A percentile compares a stretch with the other conserved stretches of the same genome.
These are phyloP conservation scores for Epizoanthus fatuus DNA, from an alignment of 92 coral and sea anemone genomes.

Conservation along the genomic window DNA sequence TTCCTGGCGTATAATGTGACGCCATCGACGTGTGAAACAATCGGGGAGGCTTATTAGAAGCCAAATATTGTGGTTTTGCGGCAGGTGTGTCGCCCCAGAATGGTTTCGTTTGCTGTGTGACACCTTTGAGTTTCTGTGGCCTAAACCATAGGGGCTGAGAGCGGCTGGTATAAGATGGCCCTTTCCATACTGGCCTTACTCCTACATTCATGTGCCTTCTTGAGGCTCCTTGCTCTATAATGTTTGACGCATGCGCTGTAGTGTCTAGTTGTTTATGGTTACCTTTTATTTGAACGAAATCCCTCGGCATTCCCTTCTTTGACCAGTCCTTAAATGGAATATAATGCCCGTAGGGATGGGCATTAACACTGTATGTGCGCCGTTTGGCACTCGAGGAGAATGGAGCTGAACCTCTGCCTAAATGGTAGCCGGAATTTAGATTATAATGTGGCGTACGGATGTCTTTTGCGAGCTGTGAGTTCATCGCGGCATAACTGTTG, in stretches of 20 bases:
- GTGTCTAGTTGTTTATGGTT: background rate
- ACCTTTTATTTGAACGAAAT: background rate
- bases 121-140: background rate
- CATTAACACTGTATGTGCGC: constrained; percentile 9
- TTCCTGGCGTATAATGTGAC: no score
- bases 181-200: background rate
- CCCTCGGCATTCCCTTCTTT: constrained; percentile 27
- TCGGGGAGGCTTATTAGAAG: background rate
- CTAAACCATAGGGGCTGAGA: background rate
- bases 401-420: background rate
- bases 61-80: background rate
- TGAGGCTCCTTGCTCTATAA: background rate
- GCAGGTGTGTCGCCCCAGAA: constrained; percentile 35
- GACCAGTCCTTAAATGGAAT: constrained; percentile 46
- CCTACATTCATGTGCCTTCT: constrained; percentile 2
- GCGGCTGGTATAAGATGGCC: background rate
- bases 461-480: background rate
- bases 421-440: background rate
- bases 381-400: constrained; percentile 1
- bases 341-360: background rate
- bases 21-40: background rate
- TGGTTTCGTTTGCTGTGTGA: background rate
- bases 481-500: background rate
- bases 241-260: background rate
- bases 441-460: background rate